A percentile compares a stretch with the other conserved stretches of the same genome.
These are phyloP conservation scores for Sarcophaga variegata DNA, from an alignment of 2,888 invertebrate species.

Conservation along the genomic window DNA sequence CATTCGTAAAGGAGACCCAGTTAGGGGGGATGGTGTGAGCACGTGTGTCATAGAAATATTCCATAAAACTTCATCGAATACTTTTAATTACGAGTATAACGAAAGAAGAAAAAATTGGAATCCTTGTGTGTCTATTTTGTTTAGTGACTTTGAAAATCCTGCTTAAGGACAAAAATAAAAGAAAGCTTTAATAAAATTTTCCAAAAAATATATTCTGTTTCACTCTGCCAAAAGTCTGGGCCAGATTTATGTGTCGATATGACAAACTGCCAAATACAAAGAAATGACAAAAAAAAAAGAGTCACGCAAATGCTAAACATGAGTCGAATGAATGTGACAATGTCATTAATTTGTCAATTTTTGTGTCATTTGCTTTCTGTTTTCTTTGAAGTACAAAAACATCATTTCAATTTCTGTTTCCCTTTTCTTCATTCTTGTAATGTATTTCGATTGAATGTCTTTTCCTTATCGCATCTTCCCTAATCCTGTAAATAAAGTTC, in stretches of 20 bases:
- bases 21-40: too few species aligned
- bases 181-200: neutral
- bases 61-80: conserved; percentile 16
- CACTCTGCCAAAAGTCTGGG: neutral
- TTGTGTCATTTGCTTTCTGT: neutral
- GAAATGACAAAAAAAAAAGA: neutral
- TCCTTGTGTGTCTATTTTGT: neutral
- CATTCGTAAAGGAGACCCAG: neutral
- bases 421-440: too few species aligned
- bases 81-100: conserved; percentile 31
- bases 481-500: neutral
- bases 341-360: conserved; percentile 48
- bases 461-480: neutral
- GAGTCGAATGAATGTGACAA: conserved; percentile 18
- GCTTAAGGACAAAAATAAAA: neutral
- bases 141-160: neutral
- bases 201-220: conserved; percentile 45
- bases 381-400: neutral
- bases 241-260: conserved; percentile 37
- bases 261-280: conserved; percentile 7
- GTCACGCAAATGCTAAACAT: neutral
- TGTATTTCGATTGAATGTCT: too few species aligned
- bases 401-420: neutral
- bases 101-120: neutral
- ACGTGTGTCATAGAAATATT: too few species aligned